Conservation (phyloP, 2,888 invertebrate species). For the Magallana nippona region DNA sequence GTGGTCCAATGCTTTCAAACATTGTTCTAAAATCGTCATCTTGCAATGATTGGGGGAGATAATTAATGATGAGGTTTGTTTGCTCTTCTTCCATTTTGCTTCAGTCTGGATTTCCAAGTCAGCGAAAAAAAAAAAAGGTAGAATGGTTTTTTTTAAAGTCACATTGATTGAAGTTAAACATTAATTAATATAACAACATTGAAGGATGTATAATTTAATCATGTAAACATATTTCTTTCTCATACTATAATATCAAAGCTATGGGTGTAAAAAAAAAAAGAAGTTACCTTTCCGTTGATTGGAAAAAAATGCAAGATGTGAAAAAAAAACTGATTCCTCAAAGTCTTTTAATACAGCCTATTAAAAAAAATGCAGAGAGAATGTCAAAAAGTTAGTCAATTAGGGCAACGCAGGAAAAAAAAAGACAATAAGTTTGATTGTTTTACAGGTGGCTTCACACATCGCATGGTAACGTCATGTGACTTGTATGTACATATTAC, state of each 20-base stretch:
- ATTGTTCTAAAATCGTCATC: constrained; percentile 93
- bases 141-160: not conserved
- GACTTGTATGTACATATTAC: too few species aligned
- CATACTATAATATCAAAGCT: not conserved
- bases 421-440: not conserved
- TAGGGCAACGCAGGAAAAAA: not conserved
- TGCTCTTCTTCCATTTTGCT: constrained; percentile 43
- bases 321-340: constrained; percentile 33
- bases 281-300: constrained; percentile 17
- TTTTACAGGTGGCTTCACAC: too few species aligned
- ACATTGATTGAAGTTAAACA: not conserved
- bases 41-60: constrained; percentile 95
- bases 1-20: constrained; percentile 92
- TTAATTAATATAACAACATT: too few species aligned
- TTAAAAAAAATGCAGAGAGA: constrained; percentile 33
- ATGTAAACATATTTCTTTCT: not conserved
- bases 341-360: constrained; percentile 27
- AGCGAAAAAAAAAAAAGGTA: not conserved
- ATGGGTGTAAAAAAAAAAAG: constrained; percentile 11
- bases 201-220: too few species aligned
- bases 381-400: constrained; percentile 5
- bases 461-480: too few species aligned
- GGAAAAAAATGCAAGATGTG: constrained; percentile 32
- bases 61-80: constrained; percentile 96
- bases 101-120: constrained; percentile 23